Evolutionary conservation across 1,140 invertebrate species (phyloP).

Genomic region (Mycetomoellerius zeteki): DNA sequence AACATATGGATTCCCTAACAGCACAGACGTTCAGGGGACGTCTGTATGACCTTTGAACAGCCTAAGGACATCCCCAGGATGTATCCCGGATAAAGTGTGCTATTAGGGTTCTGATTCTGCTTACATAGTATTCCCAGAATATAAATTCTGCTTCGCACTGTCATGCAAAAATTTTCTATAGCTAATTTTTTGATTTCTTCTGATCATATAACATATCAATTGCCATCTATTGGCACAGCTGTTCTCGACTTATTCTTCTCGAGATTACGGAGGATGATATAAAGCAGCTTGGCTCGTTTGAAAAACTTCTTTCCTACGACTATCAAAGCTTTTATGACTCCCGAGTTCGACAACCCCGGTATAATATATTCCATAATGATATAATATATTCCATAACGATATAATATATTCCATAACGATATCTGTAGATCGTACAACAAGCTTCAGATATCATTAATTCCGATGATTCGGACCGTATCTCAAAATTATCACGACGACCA

Average conservation of each 20-base stretch:
- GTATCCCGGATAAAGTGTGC: no score
- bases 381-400: no score
- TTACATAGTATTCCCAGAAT: neutral
- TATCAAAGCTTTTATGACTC: constrained; percentile 10
- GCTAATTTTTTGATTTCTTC: neutral
- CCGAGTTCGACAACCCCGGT: constrained; percentile 62
- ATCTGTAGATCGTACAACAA: neutral
- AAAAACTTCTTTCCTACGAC: constrained; percentile 12
- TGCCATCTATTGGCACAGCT: neutral
- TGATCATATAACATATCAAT: neutral
- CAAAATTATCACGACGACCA: constrained; percentile 69
- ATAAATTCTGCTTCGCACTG: neutral
- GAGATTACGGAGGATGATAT: neutral
- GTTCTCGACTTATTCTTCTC: no score
- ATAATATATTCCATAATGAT: constrained; percentile 51
- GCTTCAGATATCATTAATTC: constrained; percentile 64
- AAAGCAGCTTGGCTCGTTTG: neutral
- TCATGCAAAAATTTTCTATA: neutral
- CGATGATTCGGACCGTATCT: constrained; percentile 51
- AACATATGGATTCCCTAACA: neutral
- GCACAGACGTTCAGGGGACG: no score
- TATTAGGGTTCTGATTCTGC: no score
- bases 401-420: constrained; percentile 51
- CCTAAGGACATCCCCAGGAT: no score
- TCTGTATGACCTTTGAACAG: no score